These are phyloP conservation scores for Boleophthalmus pectinirostris DNA, from an alignment of 2,113 vertebrate species.

Conservation along the genomic window DNA sequence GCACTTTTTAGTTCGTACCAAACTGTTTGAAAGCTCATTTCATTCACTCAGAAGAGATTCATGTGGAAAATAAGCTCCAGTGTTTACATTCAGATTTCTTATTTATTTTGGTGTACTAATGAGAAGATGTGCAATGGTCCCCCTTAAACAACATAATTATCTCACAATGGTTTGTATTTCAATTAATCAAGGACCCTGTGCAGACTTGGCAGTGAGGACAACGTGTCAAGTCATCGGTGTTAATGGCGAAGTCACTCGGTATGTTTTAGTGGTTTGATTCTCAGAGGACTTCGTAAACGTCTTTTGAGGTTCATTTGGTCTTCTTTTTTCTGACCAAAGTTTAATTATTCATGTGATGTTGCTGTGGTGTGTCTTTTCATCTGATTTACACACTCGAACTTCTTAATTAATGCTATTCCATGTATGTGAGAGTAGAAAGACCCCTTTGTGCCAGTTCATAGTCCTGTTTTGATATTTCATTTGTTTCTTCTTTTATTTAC, in stretches of 20 bases:
- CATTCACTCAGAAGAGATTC: constrained; percentile 39
- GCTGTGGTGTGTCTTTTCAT: too few relatives aligned
- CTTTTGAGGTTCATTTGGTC: too few relatives aligned
- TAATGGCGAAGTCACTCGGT: background rate
- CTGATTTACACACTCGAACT: too few relatives aligned
- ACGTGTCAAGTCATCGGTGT: background rate
- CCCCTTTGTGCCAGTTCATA: too few relatives aligned
- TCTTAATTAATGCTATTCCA: too few relatives aligned
- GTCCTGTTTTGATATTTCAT: too few relatives aligned
- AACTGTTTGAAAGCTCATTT: constrained; percentile 50
- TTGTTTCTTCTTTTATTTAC: too few relatives aligned
- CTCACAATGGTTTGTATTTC: background rate
- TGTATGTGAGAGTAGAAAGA: too few relatives aligned
- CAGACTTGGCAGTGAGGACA: background rate
- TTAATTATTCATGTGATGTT: too few relatives aligned
- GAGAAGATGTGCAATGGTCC: constrained; percentile 17
- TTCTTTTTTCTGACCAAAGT: too few relatives aligned
- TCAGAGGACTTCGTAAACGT: background rate
- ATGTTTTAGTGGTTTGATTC: background rate
- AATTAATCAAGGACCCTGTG: background rate
- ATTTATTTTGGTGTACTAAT: constrained; percentile 33
- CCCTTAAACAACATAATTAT: constrained; percentile 21
- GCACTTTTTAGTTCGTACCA: constrained; percentile 44
- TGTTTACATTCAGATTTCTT: constrained; percentile 25
- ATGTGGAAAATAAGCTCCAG: constrained; percentile 60